Evolutionary conservation across 1,140 invertebrate genomes (phyloP).

Genomic region (Drosophila lacertosa): DNA sequence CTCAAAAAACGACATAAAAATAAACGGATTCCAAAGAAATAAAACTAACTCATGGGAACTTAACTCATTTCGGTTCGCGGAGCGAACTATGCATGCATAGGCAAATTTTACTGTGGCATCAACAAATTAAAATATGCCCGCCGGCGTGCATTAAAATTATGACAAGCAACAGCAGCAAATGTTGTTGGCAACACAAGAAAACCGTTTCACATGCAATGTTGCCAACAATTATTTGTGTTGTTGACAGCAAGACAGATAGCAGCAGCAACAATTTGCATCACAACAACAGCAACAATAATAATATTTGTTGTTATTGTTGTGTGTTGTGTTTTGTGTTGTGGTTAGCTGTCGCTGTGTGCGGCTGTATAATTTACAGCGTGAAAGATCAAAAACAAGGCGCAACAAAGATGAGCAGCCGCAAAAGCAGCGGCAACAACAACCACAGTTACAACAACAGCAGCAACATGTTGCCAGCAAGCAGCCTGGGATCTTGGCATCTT

Average conservation of each 20-base stretch:
- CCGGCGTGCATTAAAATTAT: constrained; percentile 52
- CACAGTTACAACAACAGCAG: constrained; percentile 14
- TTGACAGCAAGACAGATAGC: constrained; percentile 72
- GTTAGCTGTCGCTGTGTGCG: constrained; percentile 20
- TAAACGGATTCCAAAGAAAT: constrained; percentile 47
- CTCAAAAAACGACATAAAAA: too few relatives aligned
- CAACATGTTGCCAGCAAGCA: constrained; percentile 58
- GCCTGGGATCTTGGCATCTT: constrained; percentile 42
- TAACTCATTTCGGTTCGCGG: constrained; percentile 6
- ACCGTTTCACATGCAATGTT: constrained; percentile 63
- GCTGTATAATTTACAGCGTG: constrained; percentile 58
- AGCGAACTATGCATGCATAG: neutral
- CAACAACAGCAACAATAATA: constrained; percentile 6
- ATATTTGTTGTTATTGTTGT: constrained; percentile 16
- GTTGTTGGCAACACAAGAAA: constrained; percentile 47
- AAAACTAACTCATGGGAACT: constrained; percentile 29
- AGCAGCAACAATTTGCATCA: constrained; percentile 65
- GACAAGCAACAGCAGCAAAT: constrained; percentile 59
- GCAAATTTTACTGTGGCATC: constrained; percentile 34
- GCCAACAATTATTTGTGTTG: constrained; percentile 74
- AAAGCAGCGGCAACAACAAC: constrained; percentile 39
- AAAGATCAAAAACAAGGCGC: constrained; percentile 58
- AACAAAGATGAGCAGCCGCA: constrained; percentile 32
- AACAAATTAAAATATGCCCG: constrained; percentile 41
- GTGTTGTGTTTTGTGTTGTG: constrained; percentile 2